A percentile compares a stretch with the other conserved stretches of the same genome.
These are phyloP conservation scores for Melierax canorus DNA, from an alignment of 2,113 vertebrate genomes.

Conservation along the genomic window DNA sequence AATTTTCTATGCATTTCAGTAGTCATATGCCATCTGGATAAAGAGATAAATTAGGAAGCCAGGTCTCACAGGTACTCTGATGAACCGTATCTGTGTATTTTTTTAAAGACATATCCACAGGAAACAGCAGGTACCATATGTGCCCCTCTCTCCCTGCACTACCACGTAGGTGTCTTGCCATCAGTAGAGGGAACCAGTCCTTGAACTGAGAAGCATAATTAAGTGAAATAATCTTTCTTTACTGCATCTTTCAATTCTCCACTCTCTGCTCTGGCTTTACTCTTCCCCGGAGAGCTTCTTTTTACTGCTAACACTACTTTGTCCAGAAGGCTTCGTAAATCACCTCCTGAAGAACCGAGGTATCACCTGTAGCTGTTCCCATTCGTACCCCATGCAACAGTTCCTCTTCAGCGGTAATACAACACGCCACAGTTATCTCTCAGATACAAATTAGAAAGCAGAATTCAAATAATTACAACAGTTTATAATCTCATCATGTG, in stretches of 20 bases:
- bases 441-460: not conserved
- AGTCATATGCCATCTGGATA: not conserved
- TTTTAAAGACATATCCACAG: not conserved
- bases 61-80: not conserved
- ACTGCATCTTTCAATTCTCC: not conserved
- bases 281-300: not conserved
- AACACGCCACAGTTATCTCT: rapidly evolving
- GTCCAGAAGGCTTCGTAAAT: slow-evolving; percentile 41
- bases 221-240: slow-evolving; percentile 36
- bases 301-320: not conserved
- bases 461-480: not conserved
- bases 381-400: rapidly evolving
- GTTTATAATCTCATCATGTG: not conserved
- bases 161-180: not conserved
- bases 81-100: not conserved
- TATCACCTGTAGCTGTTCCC: not conserved
- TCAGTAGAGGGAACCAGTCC: not conserved
- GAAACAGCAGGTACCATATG: not conserved
- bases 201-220: not conserved
- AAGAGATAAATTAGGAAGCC: not conserved
- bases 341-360: not conserved
- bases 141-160: not conserved
- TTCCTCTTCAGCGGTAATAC: rapidly evolving
- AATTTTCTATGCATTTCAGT: not conserved
- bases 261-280: not conserved